These are phyloP conservation scores for Drosophila mercatorum DNA, from an alignment of 2,888 invertebrate genomes.

Conservation along the genomic window DNA sequence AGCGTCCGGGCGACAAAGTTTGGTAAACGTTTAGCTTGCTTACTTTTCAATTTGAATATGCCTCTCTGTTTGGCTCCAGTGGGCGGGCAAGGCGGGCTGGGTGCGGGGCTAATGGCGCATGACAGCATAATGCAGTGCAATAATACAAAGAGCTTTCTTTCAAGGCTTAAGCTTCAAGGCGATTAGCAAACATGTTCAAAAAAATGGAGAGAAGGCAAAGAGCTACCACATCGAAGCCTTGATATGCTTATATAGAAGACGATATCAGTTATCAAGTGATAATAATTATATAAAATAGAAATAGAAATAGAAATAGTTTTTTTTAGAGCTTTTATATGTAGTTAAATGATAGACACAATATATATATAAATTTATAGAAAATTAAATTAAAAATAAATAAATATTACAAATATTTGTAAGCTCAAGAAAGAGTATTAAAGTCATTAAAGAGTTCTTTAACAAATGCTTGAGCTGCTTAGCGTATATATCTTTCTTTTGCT, in stretches of 20 bases:
- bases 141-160: conserved; percentile 51
- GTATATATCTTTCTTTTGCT: not conserved
- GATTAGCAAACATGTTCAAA: conserved; percentile 47
- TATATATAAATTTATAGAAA: no score
- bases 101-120: conserved; percentile 42
- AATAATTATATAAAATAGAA: no score
- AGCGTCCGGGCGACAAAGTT: conserved; percentile 50
- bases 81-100: not conserved
- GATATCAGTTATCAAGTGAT: not conserved
- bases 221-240: not conserved
- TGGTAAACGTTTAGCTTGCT: conserved; percentile 70
- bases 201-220: not conserved
- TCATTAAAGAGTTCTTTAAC: not conserved
- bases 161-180: conserved; percentile 34
- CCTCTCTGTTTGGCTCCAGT: conserved; percentile 7
- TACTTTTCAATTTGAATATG: conserved; percentile 66
- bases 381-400: no score
- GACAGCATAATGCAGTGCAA: conserved; percentile 60
- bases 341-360: no score
- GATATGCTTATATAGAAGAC: not conserved
- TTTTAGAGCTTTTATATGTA: no score
- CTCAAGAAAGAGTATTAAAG: not conserved
- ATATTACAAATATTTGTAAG: not conserved
- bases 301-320: no score
- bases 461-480: not conserved